Conservation (phyloP, 2,113 vertebrate genomes). For the Saguinus midas region DNA sequence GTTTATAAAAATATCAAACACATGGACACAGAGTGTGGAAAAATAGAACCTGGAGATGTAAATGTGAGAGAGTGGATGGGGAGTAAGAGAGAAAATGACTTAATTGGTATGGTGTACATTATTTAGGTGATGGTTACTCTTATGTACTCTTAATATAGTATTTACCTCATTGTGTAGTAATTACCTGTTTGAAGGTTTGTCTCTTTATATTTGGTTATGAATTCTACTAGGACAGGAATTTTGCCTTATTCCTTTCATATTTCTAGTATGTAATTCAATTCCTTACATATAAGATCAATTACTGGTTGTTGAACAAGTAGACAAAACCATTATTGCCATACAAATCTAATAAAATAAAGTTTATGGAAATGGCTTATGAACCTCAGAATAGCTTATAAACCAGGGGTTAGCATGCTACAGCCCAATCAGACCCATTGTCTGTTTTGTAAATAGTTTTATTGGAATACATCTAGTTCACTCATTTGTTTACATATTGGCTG, state of each 20-base stretch:
- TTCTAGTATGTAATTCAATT: not conserved
- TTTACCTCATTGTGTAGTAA: not conserved
- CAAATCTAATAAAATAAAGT: not conserved
- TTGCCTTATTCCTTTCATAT: not conserved
- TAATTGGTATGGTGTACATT: too few relatives aligned
- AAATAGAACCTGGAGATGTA: too few relatives aligned
- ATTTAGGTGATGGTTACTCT: not conserved
- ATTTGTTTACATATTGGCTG: not conserved
- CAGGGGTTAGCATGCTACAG: not conserved
- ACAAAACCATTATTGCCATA: not conserved
- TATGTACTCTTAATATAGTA: not conserved
- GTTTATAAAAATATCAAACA: too few relatives aligned
- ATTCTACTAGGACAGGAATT: not conserved
- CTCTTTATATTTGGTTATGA: not conserved
- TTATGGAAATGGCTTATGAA: not conserved
- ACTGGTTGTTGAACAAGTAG: not conserved
- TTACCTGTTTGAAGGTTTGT: not conserved
- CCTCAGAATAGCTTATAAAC: not conserved
- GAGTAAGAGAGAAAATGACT: too few relatives aligned
- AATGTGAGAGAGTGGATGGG: too few relatives aligned
- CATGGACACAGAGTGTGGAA: too few relatives aligned
- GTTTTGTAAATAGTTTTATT: not conserved
- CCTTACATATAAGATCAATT: not conserved
- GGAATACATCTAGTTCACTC: not conserved
- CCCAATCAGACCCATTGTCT: not conserved